Evolutionary conservation across 2,797 vertebrate species (phyloP), one percentile per base, ranked within the genome.

Genomic region (Gila robusta): DNA sequence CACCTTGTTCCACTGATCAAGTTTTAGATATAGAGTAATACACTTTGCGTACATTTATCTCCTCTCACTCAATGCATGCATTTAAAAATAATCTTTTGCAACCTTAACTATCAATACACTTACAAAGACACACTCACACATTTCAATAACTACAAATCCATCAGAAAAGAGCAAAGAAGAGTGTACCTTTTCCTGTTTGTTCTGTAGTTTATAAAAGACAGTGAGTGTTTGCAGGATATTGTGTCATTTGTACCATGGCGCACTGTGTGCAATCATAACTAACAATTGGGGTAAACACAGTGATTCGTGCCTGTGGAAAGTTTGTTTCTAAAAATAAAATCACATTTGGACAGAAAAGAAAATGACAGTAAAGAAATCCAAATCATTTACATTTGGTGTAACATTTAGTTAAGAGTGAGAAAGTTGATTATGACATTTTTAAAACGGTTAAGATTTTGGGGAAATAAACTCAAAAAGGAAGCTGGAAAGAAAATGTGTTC

Each of bases 1-100:
- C 94, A 94, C 94, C 92, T 94, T 92, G 70, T 92, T 90, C 93
- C 90, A 93, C 94, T 93, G 86, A 91, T 95, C 90, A 95, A 93
- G 91, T 94, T 90, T 94, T 89, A 84, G 39, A 91, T 89, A 91
- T 59, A 90, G 88, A 92, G 92, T 74, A 82, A 82, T 86, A 94
- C 91, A 92, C 90, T 91, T 93, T 83, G 52, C 59, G 81, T 84
- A 91, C 84, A 93, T 92, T 90, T 90, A 89, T 59, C 88, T 93
- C 91, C 92, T 47, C 79, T 84, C 82, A 80, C 90, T 92, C 91
- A 92, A 26, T 4, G 85, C 85, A 94, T 89, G 91, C 90, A 89
- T 87, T 92, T 85, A 84, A 90, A 93, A 90, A 64, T 91, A 93
- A 85, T 89, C 82, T 77, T 90, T 89, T 91, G 92, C 91, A 89